Evolutionary conservation across 2,113 vertebrate species (phyloP).

Genomic region (Laticauda laticaudata): DNA sequence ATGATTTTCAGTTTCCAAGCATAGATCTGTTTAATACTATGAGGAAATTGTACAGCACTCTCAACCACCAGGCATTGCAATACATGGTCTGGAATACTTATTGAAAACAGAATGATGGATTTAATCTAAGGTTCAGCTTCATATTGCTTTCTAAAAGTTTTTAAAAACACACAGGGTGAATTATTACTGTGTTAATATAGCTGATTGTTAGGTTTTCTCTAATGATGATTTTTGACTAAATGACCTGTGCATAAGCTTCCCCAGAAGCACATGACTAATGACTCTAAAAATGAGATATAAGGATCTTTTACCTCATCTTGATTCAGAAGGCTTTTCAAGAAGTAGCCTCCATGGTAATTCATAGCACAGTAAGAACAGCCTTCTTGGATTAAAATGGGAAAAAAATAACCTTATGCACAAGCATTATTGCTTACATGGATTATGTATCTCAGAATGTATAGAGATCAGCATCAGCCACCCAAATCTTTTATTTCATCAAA

Average conservation of each 20-base stretch:
- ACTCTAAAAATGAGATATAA: neutral
- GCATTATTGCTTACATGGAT: neutral
- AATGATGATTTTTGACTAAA: neutral
- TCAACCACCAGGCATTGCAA: neutral
- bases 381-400: neutral
- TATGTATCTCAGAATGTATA: neutral
- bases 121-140: neutral
- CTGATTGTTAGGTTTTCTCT: neutral
- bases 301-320: neutral
- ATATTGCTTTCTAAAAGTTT: neutral
- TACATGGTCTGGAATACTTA: neutral
- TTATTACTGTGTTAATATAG: neutral
- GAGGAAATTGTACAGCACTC: neutral
- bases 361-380: neutral
- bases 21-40: neutral
- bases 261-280: neutral
- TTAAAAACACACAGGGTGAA: neutral
- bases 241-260: neutral
- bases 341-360: neutral
- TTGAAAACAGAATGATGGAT: neutral
- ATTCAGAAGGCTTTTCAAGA: neutral
- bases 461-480: neutral
- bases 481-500: neutral
- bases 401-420: neutral
- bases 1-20: slow-evolving; percentile 6